These are phyloP conservation scores for Nomada fabriciana DNA, from an alignment of 2,888 invertebrate genomes.

Conservation along the genomic window DNA sequence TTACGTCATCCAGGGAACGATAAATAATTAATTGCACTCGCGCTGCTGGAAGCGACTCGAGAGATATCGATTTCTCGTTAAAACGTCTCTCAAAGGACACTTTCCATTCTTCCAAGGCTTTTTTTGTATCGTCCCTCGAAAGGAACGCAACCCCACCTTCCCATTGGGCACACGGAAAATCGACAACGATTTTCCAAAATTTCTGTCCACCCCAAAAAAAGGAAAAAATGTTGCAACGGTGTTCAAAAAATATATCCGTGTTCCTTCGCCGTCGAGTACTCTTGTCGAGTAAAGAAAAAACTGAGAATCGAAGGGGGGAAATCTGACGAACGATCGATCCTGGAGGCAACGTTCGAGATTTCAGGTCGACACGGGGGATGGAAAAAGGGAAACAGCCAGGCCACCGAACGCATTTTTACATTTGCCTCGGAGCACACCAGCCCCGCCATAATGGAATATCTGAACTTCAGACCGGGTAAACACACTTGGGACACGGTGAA, in stretches of 20 bases:
- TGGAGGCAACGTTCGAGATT: slow-evolving; percentile 40
- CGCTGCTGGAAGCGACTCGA: slow-evolving; percentile 25
- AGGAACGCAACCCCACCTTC: neutral
- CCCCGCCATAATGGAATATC: slow-evolving; percentile 75
- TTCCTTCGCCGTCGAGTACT: too few species aligned
- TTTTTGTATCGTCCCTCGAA: slow-evolving; percentile 2
- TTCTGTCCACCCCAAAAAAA: too few species aligned
- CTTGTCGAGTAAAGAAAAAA: too few species aligned
- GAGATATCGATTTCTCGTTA: slow-evolving; percentile 36
- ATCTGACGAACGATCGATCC: slow-evolving; percentile 20
- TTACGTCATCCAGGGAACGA: slow-evolving; percentile 3
- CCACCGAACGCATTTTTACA: slow-evolving; percentile 61
- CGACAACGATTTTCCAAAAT: neutral
- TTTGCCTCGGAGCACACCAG: slow-evolving; percentile 57
- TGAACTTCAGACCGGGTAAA: slow-evolving; percentile 70
- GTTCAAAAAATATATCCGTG: too few species aligned
- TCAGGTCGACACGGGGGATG: slow-evolving; percentile 32
- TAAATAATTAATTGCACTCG: slow-evolving; percentile 39
- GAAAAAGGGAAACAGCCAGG: slow-evolving; percentile 24
- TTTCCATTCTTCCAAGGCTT: neutral
- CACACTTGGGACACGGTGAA: slow-evolving; percentile 60
- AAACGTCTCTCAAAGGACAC: slow-evolving; percentile 30
- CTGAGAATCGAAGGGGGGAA: neutral
- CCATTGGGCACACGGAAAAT: slow-evolving; percentile 10
- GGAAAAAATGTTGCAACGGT: neutral